phyloP scores from a whole-genome alignment of 2,888 invertebrate species.

The Xylophagus ater region DNA sequence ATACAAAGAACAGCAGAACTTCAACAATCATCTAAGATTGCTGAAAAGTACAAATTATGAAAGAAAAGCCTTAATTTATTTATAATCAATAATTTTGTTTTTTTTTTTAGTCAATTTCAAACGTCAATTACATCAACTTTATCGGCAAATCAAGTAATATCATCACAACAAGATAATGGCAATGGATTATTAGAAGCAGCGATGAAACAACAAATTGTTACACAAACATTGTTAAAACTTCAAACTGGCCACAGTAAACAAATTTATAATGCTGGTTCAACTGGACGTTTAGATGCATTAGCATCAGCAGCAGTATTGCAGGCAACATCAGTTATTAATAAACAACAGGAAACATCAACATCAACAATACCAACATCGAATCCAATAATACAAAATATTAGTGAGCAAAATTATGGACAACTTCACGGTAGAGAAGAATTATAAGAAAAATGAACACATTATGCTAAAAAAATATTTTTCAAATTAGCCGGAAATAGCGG shows the following conservation, averaged over 20 bases:
- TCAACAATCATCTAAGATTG: no score
- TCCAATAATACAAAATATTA: neutral
- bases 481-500: no score
- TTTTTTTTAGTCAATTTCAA: slow-evolving; percentile 1
- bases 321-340: slow-evolving; percentile 23
- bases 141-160: neutral
- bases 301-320: slow-evolving; percentile 36
- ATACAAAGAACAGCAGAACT: slow-evolving; percentile 14
- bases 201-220: neutral
- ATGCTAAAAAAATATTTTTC: no score
- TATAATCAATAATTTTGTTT: slow-evolving; percentile 5
- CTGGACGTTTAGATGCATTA: slow-evolving; percentile 30
- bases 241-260: neutral
- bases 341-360: neutral
- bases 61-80: no score
- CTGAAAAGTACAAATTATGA: slow-evolving; percentile 11
- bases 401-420: neutral
- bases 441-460: no score
- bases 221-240: no score
- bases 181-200: neutral
- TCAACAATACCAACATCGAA: slow-evolving; percentile 10
- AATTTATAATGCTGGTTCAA: slow-evolving; percentile 9
- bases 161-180: neutral
- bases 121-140: slow-evolving; percentile 1
- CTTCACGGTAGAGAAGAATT: neutral